Evolutionary conservation across 30 jellyfish, hydroid and myxozoan genomes (phyloP).

Genomic region (Hydra vulgaris): DNA sequence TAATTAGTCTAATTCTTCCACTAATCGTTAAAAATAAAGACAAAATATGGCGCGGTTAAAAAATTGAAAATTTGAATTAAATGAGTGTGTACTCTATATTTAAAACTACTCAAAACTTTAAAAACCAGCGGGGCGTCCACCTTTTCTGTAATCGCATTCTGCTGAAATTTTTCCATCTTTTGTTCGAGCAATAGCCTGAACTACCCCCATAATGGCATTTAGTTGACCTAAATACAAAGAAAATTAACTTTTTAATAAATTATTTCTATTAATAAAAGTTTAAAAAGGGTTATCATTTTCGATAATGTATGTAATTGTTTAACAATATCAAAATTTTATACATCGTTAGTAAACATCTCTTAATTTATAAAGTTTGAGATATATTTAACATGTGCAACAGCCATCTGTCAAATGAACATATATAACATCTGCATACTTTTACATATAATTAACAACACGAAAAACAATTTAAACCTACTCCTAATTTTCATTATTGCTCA

Average conservation of each 20-base stretch:
- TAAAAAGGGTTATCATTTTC: neutral
- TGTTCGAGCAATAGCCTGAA: constrained; percentile 87
- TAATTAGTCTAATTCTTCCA: neutral
- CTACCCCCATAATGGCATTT: constrained; percentile 98
- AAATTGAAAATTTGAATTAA: too few species aligned
- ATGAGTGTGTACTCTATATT: too few species aligned
- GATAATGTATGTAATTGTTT: neutral
- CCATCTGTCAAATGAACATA: too few species aligned
- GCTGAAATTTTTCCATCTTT: constrained; percentile 74
- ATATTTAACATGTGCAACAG: too few species aligned
- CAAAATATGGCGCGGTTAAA: neutral
- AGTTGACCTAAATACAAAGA: constrained; percentile 62
- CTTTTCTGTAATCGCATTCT: constrained; percentile 93
- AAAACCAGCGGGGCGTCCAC: constrained; percentile 95
- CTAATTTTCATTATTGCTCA: too few species aligned
- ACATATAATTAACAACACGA: too few species aligned
- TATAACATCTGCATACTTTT: too few species aligned
- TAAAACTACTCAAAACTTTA: neutral
- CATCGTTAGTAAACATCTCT: too few species aligned
- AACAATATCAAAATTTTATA: too few species aligned
- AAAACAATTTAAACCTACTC: too few species aligned
- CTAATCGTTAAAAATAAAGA: neutral
- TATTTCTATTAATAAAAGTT: too few species aligned
- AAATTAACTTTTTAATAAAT: neutral
- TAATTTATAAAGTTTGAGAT: too few species aligned